phyloP scores from a whole-genome alignment of 2,113 vertebrate genomes.

The Chloropsis hardwickii region DNA sequence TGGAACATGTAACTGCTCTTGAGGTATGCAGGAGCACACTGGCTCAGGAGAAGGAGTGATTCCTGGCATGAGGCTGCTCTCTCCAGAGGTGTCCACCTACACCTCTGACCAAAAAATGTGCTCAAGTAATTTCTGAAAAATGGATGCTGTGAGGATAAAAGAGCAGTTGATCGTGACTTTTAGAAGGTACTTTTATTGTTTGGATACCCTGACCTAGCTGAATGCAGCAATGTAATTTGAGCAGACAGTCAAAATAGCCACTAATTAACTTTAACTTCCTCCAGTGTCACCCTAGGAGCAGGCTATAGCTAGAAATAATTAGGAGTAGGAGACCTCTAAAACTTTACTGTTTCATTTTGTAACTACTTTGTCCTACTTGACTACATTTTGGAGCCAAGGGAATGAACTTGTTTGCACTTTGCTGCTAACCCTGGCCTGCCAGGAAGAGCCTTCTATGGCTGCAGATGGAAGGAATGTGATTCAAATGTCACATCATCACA shows the following conservation, averaged over 20 bases:
- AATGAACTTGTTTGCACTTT: background rate
- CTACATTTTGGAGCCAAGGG: background rate
- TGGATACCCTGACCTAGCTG: background rate
- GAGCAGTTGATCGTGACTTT: background rate
- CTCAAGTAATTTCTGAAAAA: background rate
- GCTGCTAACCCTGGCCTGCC: background rate
- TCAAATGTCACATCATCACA: background rate
- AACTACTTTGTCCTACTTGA: background rate
- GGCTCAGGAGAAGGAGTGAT: background rate
- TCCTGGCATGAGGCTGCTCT: background rate
- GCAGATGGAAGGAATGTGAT: background rate
- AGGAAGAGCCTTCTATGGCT: background rate
- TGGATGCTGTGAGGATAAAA: background rate
- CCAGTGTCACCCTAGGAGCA: background rate
- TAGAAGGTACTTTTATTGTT: background rate
- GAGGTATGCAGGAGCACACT: background rate
- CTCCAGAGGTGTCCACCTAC: background rate
- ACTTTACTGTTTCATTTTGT: background rate
- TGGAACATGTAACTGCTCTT: background rate
- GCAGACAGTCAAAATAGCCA: background rate
- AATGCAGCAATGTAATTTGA: background rate
- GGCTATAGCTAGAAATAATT: background rate
- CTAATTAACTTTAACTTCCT: background rate
- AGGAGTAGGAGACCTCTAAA: background rate
- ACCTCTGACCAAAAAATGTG: background rate